phyloP scores from a whole-genome alignment of 2,113 vertebrate genomes.

The Himantopus leucocephalus region DNA sequence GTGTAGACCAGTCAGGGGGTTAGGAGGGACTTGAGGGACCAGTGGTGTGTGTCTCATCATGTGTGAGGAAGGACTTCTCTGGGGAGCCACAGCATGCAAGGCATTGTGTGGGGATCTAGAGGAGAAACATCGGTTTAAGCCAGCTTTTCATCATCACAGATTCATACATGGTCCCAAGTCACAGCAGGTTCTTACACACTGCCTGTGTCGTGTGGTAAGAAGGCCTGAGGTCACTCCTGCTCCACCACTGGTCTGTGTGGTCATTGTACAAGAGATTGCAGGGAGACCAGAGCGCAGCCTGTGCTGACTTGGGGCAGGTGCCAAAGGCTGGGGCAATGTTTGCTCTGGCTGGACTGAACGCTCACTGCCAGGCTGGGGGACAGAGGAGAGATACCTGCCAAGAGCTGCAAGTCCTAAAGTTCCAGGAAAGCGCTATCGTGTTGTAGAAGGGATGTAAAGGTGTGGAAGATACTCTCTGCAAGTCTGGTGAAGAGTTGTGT shows the following conservation, averaged over 20 bases:
- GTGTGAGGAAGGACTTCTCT: not conserved
- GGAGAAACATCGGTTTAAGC: not conserved
- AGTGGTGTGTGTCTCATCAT: rapidly evolving
- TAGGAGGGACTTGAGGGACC: not conserved
- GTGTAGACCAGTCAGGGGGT: too few relatives aligned
- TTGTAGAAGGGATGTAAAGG: not conserved
- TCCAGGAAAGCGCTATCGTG: not conserved
- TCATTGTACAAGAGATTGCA: rapidly evolving
- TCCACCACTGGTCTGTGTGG: not conserved
- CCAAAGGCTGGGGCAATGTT: not conserved
- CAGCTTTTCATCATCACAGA: not conserved
- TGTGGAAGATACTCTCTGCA: not conserved
- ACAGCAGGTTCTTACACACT: not conserved
- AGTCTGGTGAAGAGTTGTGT: not conserved
- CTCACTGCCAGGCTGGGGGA: not conserved
- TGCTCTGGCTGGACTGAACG: rapidly evolving
- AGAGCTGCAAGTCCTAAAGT: not conserved
- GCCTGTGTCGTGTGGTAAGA: not conserved
- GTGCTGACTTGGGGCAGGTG: rapidly evolving
- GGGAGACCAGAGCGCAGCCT: rapidly evolving
- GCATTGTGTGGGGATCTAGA: not conserved
- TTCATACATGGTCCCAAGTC: not conserved
- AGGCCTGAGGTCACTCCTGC: not conserved
- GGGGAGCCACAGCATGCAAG: not conserved
- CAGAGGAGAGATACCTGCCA: not conserved